Conservation (phyloP, 2,797 vertebrate genomes). For the Menidia menidia region DNA sequence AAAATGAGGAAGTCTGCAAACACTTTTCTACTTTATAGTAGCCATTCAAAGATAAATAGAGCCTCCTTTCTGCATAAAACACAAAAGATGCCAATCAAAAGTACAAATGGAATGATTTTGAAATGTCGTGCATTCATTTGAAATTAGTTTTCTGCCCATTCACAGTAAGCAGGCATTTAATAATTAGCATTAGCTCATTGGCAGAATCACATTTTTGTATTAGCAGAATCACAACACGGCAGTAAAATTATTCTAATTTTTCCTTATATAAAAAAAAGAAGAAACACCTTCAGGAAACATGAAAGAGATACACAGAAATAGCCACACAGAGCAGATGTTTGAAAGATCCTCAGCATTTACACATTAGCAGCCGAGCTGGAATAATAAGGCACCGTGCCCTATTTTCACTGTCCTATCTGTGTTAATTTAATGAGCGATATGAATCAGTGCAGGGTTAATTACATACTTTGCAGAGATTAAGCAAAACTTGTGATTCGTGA, state of each 20-base stretch:
- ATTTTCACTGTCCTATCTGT: conserved; percentile 65
- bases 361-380: conserved; percentile 19
- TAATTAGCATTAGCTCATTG: neutral
- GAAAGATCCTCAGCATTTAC: conserved; percentile 29
- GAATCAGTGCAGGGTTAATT: conserved; percentile 79
- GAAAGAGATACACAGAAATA: neutral
- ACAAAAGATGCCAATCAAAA: conserved; percentile 14
- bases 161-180: neutral
- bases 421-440: conserved; percentile 75
- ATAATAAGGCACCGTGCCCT: conserved; percentile 52
- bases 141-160: conserved; percentile 23
- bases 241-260: neutral
- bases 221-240: neutral
- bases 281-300: conserved; percentile 6
- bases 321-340: conserved; percentile 5
- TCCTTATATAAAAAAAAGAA: neutral
- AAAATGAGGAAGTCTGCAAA: conserved; percentile 6
- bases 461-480: conserved; percentile 73
- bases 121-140: conserved; percentile 49
- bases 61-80: neutral
- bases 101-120: conserved; percentile 18
- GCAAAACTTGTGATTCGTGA: conserved; percentile 70
- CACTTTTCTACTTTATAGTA: neutral
- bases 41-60: conserved; percentile 5
- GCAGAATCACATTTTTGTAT: neutral